Evolutionary conservation across 1,140 invertebrate genomes (phyloP).

Genomic region (Babylonia areolata): DNA sequence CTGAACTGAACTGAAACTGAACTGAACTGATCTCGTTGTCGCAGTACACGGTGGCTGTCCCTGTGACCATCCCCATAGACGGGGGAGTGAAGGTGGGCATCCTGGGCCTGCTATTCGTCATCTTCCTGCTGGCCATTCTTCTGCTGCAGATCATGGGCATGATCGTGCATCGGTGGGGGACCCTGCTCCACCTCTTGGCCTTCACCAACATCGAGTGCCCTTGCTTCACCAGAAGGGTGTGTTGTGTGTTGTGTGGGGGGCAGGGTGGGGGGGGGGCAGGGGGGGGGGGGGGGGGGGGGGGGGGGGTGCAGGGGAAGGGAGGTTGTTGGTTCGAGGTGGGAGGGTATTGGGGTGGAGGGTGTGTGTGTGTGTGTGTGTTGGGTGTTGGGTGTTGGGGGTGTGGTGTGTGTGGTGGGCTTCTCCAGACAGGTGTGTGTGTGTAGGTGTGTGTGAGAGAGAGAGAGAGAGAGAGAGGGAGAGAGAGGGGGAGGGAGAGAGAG

Average conservation of each 20-base stretch:
- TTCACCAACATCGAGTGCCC: constrained; percentile 84
- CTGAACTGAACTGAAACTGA: too few species aligned
- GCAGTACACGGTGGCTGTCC: neutral
- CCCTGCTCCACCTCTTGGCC: constrained; percentile 96
- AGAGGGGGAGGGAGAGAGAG: too few species aligned
- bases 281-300: neutral
- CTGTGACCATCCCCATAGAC: neutral
- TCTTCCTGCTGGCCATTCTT: constrained; percentile 90
- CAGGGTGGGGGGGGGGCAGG: neutral
- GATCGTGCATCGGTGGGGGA: constrained; percentile 86
- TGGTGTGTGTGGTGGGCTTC: too few species aligned
- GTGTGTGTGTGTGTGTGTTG: too few species aligned
- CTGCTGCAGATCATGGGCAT: constrained; percentile 73
- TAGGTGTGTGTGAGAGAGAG: too few species aligned
- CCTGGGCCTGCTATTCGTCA: constrained; percentile 51
- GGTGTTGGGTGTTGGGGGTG: too few species aligned
- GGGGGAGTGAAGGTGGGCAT: constrained; percentile 53
- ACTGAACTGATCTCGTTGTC: too few species aligned
- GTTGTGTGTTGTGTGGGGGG: neutral
- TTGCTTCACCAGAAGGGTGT: constrained; percentile 27
- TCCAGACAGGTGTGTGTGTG: too few species aligned
- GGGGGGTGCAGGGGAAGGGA: neutral
- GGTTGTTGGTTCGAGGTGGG: neutral
- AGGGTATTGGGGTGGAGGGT: neutral
- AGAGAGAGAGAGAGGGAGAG: too few species aligned